Percentiles rank a stretch among this genome's conserved stretches.
Conservation (phyloP, 2,113 vertebrate species). For the Triplophysa dalaica region DNA sequence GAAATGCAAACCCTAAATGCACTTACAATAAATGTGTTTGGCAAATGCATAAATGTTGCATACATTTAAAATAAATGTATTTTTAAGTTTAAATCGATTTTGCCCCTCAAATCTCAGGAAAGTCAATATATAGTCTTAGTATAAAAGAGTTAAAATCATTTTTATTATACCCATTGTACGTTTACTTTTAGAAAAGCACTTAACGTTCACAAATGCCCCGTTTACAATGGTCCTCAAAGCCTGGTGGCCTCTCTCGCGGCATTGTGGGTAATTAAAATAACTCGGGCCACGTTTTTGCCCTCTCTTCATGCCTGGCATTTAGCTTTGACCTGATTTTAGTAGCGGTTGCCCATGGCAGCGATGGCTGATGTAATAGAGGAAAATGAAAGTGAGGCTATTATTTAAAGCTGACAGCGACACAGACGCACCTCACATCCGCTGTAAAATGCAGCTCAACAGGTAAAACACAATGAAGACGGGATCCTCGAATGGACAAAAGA, state of each 20-base stretch:
- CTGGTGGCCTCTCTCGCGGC: background rate
- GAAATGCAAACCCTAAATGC: no score
- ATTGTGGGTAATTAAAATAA: slow-evolving; percentile 27
- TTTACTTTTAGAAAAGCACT: background rate
- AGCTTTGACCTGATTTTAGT: slow-evolving; percentile 39
- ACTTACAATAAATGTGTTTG: no score
- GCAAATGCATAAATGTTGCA: no score
- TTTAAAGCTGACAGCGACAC: slow-evolving; percentile 30
- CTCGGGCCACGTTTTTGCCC: slow-evolving; percentile 12
- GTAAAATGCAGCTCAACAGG: slow-evolving; percentile 14
- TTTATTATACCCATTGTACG: background rate
- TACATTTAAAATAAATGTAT: background rate
- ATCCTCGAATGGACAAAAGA: no score
- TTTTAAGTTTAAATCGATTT: no score
- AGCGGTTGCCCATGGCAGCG: slow-evolving; percentile 30
- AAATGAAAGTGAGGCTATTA: slow-evolving; percentile 36
- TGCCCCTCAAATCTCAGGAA: background rate
- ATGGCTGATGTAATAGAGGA: slow-evolving; percentile 40
- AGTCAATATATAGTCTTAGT: background rate
- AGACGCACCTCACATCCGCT: background rate
- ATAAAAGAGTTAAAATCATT: background rate
- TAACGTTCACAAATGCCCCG: background rate
- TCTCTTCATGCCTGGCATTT: slow-evolving; percentile 24
- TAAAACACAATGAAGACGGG: background rate
- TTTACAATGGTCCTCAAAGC: background rate